Base-by-base conservation (phyloP, 1,140 invertebrate genomes). In the Temnothorax curvispinosus region DNA sequence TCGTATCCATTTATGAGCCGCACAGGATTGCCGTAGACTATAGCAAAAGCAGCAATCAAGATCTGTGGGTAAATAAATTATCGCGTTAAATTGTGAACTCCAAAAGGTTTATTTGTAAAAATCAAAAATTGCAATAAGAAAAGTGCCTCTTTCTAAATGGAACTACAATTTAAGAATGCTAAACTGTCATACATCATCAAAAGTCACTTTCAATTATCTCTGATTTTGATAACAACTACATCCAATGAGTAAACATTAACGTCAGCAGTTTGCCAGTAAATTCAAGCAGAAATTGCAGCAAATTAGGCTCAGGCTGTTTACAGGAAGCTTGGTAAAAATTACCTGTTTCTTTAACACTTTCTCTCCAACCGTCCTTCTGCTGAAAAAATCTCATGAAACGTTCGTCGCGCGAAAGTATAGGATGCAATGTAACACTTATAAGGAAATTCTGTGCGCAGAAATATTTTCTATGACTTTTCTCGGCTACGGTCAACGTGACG, bases 1-100 rank as follows among this genome's bases (percentile, higher is more conserved):
- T 99, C 98, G 95, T 98, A 99, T 64, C 99, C 98, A 96, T 99
- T 98, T 84, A 99, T 97, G 7, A 99, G 96, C 86, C 98, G 96
- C 89, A 97, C 94, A 4, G 98, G 98, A 95, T 98, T 98, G 0
- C 98, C 98, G 95, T 98, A 98, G 9, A 98, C 97, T 93, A 99
- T 97, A 3, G 98, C 98, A 95, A 99, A 99, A 7, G 97, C 97
- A 15, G 98, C 98, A 87, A 99, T 97, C 86, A 98, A 96, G 90
- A 98, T 97, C 98, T 98, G 91, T 41, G 95, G 94, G 86, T 78
- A 91, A 90, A 41, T 13, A 77, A 64, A 89, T 92, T 9, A 67
- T 56, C 1, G 15, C 6, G 7, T 81, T 60, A 54, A 5, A 41
- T 44, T 44, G 32, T 9, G n/a, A 54, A 62, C 7, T 58, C n/a